phyloP scores from a whole-genome alignment of 2,113 vertebrate genomes.

The Polyodon spathula region DNA sequence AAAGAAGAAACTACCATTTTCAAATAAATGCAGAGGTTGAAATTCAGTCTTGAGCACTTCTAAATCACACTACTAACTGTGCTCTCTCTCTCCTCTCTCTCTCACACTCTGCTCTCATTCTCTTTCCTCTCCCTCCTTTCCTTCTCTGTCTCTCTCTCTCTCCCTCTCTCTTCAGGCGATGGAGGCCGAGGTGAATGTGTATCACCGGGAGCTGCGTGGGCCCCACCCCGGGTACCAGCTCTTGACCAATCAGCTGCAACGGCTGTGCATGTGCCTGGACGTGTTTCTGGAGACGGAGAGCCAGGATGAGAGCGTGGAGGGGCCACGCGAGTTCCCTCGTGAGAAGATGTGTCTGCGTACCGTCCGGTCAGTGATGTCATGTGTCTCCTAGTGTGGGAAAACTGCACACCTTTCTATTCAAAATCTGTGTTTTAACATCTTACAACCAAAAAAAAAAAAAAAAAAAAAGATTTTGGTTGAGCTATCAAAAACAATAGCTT shows the following conservation, averaged over 20 bases:
- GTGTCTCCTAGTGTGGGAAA: not conserved
- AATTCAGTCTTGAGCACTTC: no score
- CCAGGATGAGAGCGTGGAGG: constrained; percentile 82
- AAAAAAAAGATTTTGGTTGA: no score
- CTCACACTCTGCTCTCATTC: no score
- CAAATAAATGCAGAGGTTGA: no score
- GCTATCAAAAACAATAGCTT: no score
- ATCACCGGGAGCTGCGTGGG: constrained; percentile 78
- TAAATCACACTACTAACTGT: no score
- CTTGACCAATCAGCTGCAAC: constrained; percentile 90
- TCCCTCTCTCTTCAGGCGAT: constrained; percentile 63
- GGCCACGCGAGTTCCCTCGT: constrained; percentile 87
- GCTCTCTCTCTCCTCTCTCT: no score
- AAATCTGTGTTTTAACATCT: not conserved
- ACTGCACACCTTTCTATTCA: not conserved
- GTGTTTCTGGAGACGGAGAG: constrained; percentile 91
- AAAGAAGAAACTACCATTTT: no score
- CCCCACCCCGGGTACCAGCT: constrained; percentile 82
- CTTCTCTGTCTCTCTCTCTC: not conserved
- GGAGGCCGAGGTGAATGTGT: constrained; percentile 87
- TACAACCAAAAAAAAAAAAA: no score
- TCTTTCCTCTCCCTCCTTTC: no score
- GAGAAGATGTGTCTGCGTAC: constrained; percentile 96
- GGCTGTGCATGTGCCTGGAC: constrained; percentile 83
- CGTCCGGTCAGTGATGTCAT: constrained; percentile 59